Evolutionary conservation across 2,113 vertebrate species (phyloP).

Genomic region (cattle (Bos taurus)): ARS-UCD2.0 NC_037329.1:93690501-93691000

Average conservation of each 20-base stretch:
- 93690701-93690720: not conserved
- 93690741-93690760: not conserved
- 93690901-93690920: not conserved
- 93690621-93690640: not conserved
- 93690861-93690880: not conserved
- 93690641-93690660: not conserved
- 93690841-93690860: not conserved
- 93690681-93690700: not conserved
- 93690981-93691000: rapidly evolving
- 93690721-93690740: not conserved
- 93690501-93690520: not conserved
- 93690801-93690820: not conserved
- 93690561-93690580: not conserved
- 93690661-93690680: not conserved
- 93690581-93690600: not conserved
- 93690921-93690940: not conserved
- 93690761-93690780: not conserved
- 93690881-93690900: not conserved
- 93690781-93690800: not conserved
- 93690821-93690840: not conserved
- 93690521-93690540: not conserved
- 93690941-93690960: not conserved
- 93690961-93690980: not conserved
- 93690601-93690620: not conserved
- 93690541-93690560: not conserved